Conservation (phyloP, 2,797 vertebrate species). For the Pipistrellus kuhlii region DNA sequence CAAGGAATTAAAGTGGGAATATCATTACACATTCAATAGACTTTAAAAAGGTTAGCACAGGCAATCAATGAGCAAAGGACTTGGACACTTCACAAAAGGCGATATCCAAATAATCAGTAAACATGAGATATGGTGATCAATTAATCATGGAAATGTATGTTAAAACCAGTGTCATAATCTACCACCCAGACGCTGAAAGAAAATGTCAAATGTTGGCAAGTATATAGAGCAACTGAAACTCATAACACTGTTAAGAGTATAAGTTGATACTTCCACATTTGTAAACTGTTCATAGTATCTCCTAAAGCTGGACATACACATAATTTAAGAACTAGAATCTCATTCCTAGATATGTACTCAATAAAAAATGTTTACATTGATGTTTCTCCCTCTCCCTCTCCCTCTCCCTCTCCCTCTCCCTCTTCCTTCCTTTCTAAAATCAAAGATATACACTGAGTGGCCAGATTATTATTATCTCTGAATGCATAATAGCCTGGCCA, state of each 20-base stretch:
- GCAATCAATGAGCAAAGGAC: not conserved
- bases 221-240: not conserved
- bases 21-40: not conserved
- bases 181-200: not conserved
- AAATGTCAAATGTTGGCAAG: not conserved
- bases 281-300: not conserved
- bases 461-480: no score
- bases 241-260: not conserved
- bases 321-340: slow-evolving; percentile 14
- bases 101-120: not conserved
- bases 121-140: not conserved
- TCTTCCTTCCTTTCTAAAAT: no score
- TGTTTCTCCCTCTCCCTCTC: no score
- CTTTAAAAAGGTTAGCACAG: not conserved
- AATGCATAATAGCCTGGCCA: no score
- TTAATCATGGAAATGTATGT: not conserved
- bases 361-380: slow-evolving; percentile 15
- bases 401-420: no score
- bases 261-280: not conserved
- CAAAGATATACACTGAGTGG: no score
- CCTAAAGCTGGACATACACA: not conserved
- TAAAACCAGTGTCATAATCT: not conserved
- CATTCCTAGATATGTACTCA: not conserved
- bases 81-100: not conserved
- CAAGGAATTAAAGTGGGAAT: not conserved